Conservation (phyloP, 2,113 vertebrate genomes). For the Ptilonorhynchus violaceus region DNA sequence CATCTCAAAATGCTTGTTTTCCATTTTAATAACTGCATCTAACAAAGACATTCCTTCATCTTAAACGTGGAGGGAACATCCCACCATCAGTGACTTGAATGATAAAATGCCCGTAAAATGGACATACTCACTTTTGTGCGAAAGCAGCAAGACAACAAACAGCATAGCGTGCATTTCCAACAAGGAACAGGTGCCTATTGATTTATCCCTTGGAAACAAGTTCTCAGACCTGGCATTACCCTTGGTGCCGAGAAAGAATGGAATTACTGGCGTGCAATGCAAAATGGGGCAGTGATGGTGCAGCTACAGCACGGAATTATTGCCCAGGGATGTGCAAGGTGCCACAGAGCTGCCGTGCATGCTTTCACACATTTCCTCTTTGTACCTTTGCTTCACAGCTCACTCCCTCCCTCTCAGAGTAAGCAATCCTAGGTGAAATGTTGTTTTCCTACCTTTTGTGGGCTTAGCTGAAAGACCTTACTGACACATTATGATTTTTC, state of each 20-base stretch:
- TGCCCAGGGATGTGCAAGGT: neutral
- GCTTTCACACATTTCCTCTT: neutral
- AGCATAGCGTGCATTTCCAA: fast-evolving
- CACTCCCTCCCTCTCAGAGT: neutral
- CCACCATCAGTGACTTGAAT: neutral
- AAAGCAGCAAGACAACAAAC: neutral
- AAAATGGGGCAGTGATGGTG: neutral
- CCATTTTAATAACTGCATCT: neutral
- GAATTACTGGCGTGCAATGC: neutral
- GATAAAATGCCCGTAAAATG: neutral
- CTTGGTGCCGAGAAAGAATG: neutral
- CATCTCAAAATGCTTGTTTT: neutral
- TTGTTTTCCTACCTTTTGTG: neutral
- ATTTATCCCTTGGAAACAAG: neutral
- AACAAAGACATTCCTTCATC: neutral
- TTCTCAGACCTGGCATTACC: neutral
- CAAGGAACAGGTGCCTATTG: neutral
- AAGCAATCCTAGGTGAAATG: neutral
- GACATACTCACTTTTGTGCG: neutral
- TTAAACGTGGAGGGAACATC: neutral
- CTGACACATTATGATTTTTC: neutral
- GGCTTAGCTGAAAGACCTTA: neutral
- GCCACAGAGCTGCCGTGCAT: fast-evolving
- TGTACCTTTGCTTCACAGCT: neutral
- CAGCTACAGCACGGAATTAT: neutral